Evolutionary conservation across 2,888 invertebrate species (phyloP), one percentile per base, ranked within the genome.

Genomic region (Diadegma fenestrale): DNA sequence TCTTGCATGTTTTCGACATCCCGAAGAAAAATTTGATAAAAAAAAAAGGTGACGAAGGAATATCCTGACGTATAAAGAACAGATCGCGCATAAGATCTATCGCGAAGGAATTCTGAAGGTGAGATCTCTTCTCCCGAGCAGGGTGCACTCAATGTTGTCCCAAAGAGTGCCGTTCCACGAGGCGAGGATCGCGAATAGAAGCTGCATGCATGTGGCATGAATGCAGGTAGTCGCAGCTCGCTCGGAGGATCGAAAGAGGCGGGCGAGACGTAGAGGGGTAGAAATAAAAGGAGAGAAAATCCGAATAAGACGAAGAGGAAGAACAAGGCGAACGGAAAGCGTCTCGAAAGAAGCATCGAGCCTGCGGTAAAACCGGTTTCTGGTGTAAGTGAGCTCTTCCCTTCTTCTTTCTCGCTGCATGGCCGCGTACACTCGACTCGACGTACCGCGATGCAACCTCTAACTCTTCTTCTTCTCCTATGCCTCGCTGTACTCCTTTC

Each of bases 351-450:
- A 84, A 81, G 78, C 85, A 81, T 79, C 85, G 82, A 87, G 89
- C 86, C 88, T 87, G 88, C 88, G 84, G 89, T 89, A 88, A 89
- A 92, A 92, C 93, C 92, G 93, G 92, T 93, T 93, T 89, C 90
- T 88, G 85, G 90, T 89, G 89, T 90, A 86, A 87, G 87, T 87
- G 88, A 88, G 90, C 85, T 85, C 85, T 80, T 77, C 83, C 80
- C 81, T 51, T 72, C 76, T 76, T 54, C 54, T 64, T 75, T 68
- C 71, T 78, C 86, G 58, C 71, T 69, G n/a, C n/a, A n/a, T n/a
- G 64, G 80, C 71, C 64, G 78, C 69, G 78, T 82, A 80, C 66
- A 77, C 75, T 58, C 71, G 75, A 78, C 75, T 72, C 54, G 33
- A 33, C 33, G 43, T 69, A 45, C 41, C 85, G 77, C 85, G 77